Evolutionary conservation across 2,888 invertebrate genomes (phyloP).

Genomic region (Girardia tigrina): DNA sequence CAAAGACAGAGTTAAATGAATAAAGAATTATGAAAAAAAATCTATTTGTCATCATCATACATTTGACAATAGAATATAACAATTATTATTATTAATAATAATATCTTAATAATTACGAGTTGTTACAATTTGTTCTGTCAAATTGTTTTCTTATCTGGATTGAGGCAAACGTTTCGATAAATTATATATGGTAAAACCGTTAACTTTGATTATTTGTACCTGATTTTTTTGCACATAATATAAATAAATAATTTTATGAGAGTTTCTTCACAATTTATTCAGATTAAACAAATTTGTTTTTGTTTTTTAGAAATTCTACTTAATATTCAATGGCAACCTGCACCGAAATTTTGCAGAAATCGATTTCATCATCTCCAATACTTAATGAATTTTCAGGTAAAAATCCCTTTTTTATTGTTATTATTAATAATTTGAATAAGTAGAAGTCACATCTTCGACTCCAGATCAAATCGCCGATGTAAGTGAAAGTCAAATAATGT

Average conservation of each 20-base stretch:
- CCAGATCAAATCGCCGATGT: slow-evolving; percentile 18
- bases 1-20: background rate
- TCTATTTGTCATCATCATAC: background rate
- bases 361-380: background rate
- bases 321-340: slow-evolving; percentile 7
- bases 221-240: background rate
- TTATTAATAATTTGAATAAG: background rate
- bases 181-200: background rate
- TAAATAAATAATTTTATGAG: background rate
- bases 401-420: background rate
- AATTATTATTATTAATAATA: slow-evolving; percentile 13
- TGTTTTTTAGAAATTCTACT: too few relatives aligned
- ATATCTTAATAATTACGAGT: background rate
- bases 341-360: slow-evolving; percentile 1
- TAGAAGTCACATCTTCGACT: background rate
- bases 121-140: background rate
- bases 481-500: slow-evolving; percentile 1
- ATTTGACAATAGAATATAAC: background rate
- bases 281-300: too few relatives aligned
- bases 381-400: background rate
- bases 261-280: too few relatives aligned
- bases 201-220: background rate
- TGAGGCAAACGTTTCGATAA: slow-evolving; percentile 3
- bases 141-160: slow-evolving; percentile 6
- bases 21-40: background rate